phyloP scores from a whole-genome alignment of 2,113 vertebrate species.

The Athene cunicularia region DNA sequence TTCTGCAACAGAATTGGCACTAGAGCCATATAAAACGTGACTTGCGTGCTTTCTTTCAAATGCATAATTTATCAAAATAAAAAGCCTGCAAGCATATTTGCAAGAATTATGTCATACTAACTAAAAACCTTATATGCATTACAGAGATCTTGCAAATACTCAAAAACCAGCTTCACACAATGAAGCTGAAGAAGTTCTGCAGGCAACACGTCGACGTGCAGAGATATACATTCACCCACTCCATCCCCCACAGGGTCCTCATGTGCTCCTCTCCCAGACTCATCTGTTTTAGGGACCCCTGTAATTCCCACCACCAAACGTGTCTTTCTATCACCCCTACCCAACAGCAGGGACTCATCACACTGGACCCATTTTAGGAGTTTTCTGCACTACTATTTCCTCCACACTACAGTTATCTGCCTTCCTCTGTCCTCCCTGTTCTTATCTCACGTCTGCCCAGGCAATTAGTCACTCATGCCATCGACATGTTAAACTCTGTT shows the following conservation, averaged over 20 bases:
- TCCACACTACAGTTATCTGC: background rate
- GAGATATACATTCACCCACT: background rate
- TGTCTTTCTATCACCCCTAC: background rate
- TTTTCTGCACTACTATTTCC: background rate
- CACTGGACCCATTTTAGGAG: background rate
- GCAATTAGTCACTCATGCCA: background rate
- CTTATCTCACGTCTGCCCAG: background rate
- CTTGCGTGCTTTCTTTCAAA: background rate
- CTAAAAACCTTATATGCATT: background rate
- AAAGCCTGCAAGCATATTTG: background rate
- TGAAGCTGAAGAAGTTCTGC: background rate
- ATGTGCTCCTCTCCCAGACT: background rate
- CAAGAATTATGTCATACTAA: background rate
- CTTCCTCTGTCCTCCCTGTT: background rate
- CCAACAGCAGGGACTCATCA: background rate
- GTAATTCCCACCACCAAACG: background rate
- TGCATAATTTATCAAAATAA: background rate
- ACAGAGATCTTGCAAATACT: background rate
- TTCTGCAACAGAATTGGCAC: background rate
- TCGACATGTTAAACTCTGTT: background rate
- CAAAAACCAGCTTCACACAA: background rate
- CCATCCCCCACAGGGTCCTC: background rate
- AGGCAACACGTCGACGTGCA: background rate
- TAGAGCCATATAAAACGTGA: background rate
- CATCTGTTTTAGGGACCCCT: background rate